Conservation (phyloP, 2,888 invertebrate species). For the Myopa tessellatipennis region DNA sequence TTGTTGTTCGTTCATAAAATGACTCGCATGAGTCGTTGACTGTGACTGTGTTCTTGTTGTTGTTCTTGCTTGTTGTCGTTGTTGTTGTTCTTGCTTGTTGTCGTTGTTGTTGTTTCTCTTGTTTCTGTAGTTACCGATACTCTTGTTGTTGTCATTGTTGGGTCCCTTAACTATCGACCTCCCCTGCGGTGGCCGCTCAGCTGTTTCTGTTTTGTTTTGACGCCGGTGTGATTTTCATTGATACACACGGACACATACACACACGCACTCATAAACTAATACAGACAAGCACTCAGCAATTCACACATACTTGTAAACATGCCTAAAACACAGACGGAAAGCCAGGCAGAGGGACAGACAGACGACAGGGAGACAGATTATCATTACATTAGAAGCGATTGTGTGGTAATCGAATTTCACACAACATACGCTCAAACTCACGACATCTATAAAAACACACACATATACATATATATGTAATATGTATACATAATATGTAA, state of each 20-base stretch:
- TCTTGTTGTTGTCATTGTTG: neutral
- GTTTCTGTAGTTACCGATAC: neutral
- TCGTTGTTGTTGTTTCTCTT: neutral
- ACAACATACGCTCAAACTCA: neutral
- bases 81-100: neutral
- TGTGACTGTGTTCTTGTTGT: neutral
- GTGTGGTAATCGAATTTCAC: constrained; percentile 16
- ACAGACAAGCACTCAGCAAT: neutral
- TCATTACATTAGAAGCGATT: constrained; percentile 10
- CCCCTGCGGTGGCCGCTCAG: no score
- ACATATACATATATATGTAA: neutral
- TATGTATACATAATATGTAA: neutral
- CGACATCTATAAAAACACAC: neutral
- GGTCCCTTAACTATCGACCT: no score
- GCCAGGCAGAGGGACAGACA: no score
- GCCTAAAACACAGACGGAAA: no score
- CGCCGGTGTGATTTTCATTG: no score
- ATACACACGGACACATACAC: neutral
- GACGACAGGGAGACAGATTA: neutral
- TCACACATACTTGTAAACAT: neutral
- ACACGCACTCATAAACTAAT: neutral
- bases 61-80: neutral
- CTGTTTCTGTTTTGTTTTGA: no score
- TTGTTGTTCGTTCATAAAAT: no score
- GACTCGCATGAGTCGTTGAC: neutral